Evolutionary conservation across 2,797 vertebrate species (phyloP).

Genomic region (Malurus splendens): DNA sequence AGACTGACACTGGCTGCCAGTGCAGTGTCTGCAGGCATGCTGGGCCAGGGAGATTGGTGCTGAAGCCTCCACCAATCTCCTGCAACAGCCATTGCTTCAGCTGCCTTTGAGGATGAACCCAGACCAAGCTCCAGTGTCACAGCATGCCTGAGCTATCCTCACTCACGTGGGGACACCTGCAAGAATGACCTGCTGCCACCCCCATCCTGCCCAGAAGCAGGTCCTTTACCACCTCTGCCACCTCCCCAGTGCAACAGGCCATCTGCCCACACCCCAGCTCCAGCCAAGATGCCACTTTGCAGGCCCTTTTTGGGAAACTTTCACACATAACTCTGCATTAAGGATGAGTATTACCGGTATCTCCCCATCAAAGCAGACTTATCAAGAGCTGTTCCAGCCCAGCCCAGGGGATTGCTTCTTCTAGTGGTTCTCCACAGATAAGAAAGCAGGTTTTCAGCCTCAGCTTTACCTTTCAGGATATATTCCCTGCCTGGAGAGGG

Average conservation of each 20-base stretch:
- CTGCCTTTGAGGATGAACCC: background rate
- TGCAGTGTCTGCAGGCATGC: background rate
- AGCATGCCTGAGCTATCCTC: background rate
- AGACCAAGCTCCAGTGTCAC: background rate
- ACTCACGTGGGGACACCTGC: background rate
- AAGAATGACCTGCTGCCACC: background rate
- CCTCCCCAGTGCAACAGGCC: fast-evolving
- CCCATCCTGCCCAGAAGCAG: background rate
- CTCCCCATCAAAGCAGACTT: background rate
- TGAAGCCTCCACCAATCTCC: background rate
- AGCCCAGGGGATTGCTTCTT: background rate
- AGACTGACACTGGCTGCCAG: background rate
- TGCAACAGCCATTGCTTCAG: background rate
- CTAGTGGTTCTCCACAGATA: background rate
- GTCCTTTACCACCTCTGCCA: background rate
- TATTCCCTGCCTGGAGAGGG: background rate
- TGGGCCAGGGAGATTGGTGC: background rate
- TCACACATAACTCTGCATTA: background rate
- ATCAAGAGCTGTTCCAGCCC: background rate
- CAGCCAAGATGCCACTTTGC: background rate
- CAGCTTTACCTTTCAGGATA: background rate
- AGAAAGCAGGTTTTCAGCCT: background rate
- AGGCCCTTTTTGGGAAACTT: background rate
- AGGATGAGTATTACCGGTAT: fast-evolving
- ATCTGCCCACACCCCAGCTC: background rate